These are phyloP conservation scores for Theretra japonica DNA, from an alignment of 2,888 invertebrate genomes.

Conservation along the genomic window DNA sequence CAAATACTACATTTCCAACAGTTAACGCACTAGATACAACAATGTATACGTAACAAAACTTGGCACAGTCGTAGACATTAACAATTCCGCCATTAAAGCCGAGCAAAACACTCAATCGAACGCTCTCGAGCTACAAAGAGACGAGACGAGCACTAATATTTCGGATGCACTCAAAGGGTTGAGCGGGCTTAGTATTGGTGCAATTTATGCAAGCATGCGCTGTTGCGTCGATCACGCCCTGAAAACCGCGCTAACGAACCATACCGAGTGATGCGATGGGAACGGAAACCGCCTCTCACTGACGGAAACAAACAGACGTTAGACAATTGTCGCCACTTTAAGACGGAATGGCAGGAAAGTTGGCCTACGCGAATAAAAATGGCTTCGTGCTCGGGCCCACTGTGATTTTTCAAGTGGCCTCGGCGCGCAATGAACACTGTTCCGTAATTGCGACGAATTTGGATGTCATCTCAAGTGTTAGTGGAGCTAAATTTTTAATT, in stretches of 20 bases:
- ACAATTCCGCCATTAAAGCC: not conserved
- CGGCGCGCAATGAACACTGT: not conserved
- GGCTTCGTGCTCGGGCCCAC: not conserved
- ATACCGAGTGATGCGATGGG: constrained; percentile 61
- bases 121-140: constrained; percentile 30
- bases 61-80: not conserved
- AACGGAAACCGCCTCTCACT: constrained; percentile 68
- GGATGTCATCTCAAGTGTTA: not conserved
- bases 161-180: constrained; percentile 45
- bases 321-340: constrained; percentile 52
- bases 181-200: constrained; percentile 63
- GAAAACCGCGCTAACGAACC: constrained; percentile 78
- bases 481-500: too few relatives aligned
- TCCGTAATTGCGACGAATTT: not conserved
- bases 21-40: not conserved
- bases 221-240: constrained; percentile 79
- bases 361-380: constrained; percentile 24
- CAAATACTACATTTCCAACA: not conserved
- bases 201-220: constrained; percentile 80
- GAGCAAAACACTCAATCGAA: constrained; percentile 32
- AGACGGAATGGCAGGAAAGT: constrained; percentile 22
- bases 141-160: constrained; percentile 44
- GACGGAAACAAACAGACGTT: constrained; percentile 55
- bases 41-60: not conserved
- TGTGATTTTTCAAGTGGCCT: constrained; percentile 13